phyloP scores from a whole-genome alignment of 2,113 vertebrate genomes.

The Poecilia latipinna region DNA sequence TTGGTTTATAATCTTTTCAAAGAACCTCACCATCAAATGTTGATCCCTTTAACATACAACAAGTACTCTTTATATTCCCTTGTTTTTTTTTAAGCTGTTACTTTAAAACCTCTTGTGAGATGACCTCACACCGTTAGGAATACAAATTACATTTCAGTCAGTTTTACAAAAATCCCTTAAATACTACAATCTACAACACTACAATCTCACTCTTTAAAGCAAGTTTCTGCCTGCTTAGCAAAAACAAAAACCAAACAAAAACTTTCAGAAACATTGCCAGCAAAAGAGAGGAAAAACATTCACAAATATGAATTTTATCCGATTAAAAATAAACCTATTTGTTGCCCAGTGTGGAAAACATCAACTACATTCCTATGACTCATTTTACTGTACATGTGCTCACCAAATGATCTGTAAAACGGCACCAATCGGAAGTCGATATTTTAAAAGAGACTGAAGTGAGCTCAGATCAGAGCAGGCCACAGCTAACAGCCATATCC shows the following conservation, averaged over 20 bases:
- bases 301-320: no score
- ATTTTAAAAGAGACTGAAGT: slow-evolving; percentile 72
- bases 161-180: no score
- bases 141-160: no score
- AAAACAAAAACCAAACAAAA: not conserved
- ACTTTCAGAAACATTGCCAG: not conserved
- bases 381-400: slow-evolving; percentile 37
- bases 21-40: not conserved
- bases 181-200: no score
- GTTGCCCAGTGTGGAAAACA: no score
- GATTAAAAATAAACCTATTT: no score
- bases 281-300: slow-evolving; percentile 13
- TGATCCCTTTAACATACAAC: not conserved
- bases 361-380: no score
- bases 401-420: slow-evolving; percentile 55
- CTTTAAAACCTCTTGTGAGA: not conserved
- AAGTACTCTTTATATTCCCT: not conserved
- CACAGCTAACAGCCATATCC: slow-evolving; percentile 72
- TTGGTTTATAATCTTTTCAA: not conserved
- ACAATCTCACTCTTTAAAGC: no score
- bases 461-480: slow-evolving; percentile 63
- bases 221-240: not conserved
- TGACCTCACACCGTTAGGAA: no score
- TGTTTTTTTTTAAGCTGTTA: not conserved
- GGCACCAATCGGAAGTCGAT: slow-evolving; percentile 70